Evolutionary conservation across 2,113 vertebrate species (phyloP), one percentile per base, ranked within the genome.

Genomic region (Todiramphus saurophagus): DNA sequence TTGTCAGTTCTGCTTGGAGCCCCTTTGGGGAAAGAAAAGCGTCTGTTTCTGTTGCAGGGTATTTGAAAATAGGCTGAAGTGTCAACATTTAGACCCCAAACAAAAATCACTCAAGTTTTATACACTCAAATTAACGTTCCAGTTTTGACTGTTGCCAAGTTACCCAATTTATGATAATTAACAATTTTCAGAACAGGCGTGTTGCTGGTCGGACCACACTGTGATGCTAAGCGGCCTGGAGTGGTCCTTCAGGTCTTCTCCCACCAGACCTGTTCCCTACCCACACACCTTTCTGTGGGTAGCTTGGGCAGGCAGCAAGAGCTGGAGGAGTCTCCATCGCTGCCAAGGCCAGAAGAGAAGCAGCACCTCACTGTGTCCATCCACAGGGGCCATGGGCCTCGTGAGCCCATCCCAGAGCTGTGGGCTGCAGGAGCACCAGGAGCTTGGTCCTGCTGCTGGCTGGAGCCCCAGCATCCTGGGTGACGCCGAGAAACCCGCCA

Each of bases 251-350:
- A 35, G 53, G 25, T 41, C 44, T 25, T 28, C 24, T 43, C 25
- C 88, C 35, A 15, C 16, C 25, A 7, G 20, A 28, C 30, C 23
- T 2, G 1, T 21, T 15, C 25, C 25, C 31, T 37, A 21, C 68
- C 21, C 24, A 3, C 35, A 19, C 20, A 10, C 0, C 0, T 41
- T 55, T 48, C 5, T 2, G 2, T 23, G 30, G 24, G 30, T 12
- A 21, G 24, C 48, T 46, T 0, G 1, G 41, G 12, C 13, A n/a
- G 72, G 64, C 43, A 39, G 64, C 1, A 1, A 33, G 56, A 37
- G 43, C 50, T 1, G 24, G 15, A 33, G 64, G 66, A 8, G 21
- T 46, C 20, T 23, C 48, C 35, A 12, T 11, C 1, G 2, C 58
- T 64, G 50, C 11, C 27, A n/a, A 7, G 3, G 5, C 28, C 43